Evolutionary conservation across 2,797 vertebrate species (phyloP), one percentile per base, ranked within the genome.

Genomic region (Anguilla anguilla): DNA sequence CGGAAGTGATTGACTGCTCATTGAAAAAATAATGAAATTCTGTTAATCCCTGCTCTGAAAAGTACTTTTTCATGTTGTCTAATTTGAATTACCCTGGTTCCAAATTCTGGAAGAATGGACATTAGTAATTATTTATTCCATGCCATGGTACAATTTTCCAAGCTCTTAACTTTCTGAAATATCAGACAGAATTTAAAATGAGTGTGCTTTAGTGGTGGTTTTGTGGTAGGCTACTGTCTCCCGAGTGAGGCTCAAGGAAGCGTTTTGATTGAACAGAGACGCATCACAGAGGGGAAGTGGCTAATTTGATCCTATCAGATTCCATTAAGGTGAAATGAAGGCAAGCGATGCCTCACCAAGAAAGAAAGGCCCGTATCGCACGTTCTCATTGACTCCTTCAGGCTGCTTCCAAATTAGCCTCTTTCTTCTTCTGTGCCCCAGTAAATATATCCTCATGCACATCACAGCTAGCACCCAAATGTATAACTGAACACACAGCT

Each of bases 1-100:
- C 57, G 35, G 43, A 86, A 86, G 85, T 82, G 87, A 86, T 6
- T 88, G 46, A 53, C 77, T 81, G 87, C 51, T 88, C 53, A 79
- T 67, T 85, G 53, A 69, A 77, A 55, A 88, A 88, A 88, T 61
- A 77, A 61, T 57, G 57, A 55, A 84, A 84, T 46, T 19, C 28
- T 53, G 61, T 87, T 84, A 87, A 83, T 79, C 43, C 49, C 59
- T 53, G 79, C 82, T 46, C 53, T 77, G 67, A 57, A 87, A 85
- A 85, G 49, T 59, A 43, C 35, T 55, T 74, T 74, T 61, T 25
- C 22, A 49, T 83, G 46, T 61, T 51, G 39, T 53, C 13, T 51
- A n/a, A 82, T 82, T 82, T 82, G 22, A 49, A 82, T 22, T 55
- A 57, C 13, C 11, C 53, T 57, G 53, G 51, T 55, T 84, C 83